A percentile compares a stretch with the other conserved stretches of the same genome.
These are phyloP conservation scores for Solea solea DNA, from an alignment of 2,113 vertebrate species.

Conservation along the genomic window DNA sequence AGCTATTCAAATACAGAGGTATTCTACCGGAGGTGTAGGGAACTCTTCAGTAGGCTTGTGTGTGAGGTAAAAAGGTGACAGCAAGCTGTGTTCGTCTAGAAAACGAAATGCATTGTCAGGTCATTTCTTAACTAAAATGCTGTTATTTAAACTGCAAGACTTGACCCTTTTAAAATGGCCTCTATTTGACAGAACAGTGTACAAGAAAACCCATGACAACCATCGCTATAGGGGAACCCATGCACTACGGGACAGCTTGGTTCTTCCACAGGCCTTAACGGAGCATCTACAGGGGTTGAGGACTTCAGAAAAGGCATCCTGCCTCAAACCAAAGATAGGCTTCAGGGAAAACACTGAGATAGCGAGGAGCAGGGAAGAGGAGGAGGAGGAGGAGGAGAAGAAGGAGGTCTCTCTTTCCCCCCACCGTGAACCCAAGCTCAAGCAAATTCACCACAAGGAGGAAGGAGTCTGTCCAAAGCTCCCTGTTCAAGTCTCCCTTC, in stretches of 20 bases:
- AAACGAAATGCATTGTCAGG: conserved; percentile 53
- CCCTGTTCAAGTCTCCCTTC: conserved; percentile 81
- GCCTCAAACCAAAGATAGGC: conserved; percentile 61
- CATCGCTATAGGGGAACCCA: conserved; percentile 61
- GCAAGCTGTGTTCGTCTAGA: conserved; percentile 64
- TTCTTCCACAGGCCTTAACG: conserved; percentile 59
- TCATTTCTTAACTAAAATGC: conserved; percentile 58
- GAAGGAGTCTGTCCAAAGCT: conserved; percentile 53
- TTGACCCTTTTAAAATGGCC: conserved; percentile 71
- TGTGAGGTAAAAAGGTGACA: conserved; percentile 73
- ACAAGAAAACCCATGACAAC: conserved; percentile 62
- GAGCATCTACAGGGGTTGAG: conserved; percentile 41
- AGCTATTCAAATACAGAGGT: conserved; percentile 66
- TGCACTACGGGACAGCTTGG: conserved; percentile 58
- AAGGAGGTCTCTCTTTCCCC: conserved; percentile 26
- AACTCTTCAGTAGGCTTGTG: conserved; percentile 59
- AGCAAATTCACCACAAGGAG: conserved; percentile 80
- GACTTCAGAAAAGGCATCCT: conserved; percentile 56
- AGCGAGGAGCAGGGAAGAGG: conserved; percentile 35
- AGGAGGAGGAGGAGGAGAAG: conserved; percentile 29
- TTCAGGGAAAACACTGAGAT: conserved; percentile 69
- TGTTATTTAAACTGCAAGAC: conserved; percentile 64
- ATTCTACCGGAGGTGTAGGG: conserved; percentile 64
- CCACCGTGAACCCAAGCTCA: conserved; percentile 53
- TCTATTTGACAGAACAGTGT: conserved; percentile 61